Base-by-base conservation (phyloP, 2,113 vertebrate genomes). In the Gallinago paraguaiae region DNA sequence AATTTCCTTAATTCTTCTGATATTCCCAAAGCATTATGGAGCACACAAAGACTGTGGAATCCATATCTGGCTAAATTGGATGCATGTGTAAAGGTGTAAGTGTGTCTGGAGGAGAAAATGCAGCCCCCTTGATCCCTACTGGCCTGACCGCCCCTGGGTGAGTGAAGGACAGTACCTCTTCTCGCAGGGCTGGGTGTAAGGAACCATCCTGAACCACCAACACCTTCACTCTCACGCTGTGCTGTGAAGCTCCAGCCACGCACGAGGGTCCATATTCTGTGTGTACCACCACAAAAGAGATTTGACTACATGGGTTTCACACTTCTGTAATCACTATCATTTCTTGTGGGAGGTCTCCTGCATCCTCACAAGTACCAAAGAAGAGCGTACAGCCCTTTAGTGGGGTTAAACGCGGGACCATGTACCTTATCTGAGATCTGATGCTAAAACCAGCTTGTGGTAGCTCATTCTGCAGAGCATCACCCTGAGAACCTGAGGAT, bases 391-490 rank as follows among this genome's bases (percentile, higher is more conserved):
- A 64, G 12, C 64, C 2, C 0, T 25, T 37, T 5, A 51, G 57
- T 23, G 30, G 33, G 25, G 43, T 59, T 63, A 65, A 37, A 48
- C 4, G 17, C 50, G 41, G 18, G 60, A 23, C 31, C 51, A 67
- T 95, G 31, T 92, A 98, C 98, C 87, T 98, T 85, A 23, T 95
- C 92, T 61, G 97, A 76, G 48, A 98, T 77, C 82, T 98, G 97
- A 97, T 96, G 2, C 96, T 98, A 95, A 98, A 98, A 64, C 98
- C 98, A 60, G 96, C 93, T 82, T 98, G 97, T 20, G 98, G 96
- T 41, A 98, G 96, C 65, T 98, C 96, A 77, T 97, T 97, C 25
- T 97, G 89, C 84, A 98, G 97, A 63, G 96, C 53, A 54, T 54
- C 53, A 30, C 53, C 98, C 14, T 97, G 90, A 0, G 71, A 96